Evolutionary conservation across 2,888 invertebrate species (phyloP).

Genomic region (Apantesis nais): DNA sequence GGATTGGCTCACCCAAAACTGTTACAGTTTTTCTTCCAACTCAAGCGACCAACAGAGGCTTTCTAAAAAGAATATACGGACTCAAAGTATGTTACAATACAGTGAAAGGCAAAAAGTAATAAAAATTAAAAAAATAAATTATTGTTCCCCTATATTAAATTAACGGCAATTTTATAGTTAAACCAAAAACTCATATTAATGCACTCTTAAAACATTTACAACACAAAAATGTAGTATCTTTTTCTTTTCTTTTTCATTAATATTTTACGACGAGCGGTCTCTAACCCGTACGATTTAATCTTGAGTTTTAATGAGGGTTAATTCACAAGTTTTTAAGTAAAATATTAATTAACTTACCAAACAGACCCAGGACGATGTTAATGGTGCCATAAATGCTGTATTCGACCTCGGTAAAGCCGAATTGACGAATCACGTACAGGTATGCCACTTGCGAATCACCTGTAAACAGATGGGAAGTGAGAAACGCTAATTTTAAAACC

Average conservation of each 20-base stretch:
- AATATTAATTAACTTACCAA: constrained; percentile 66
- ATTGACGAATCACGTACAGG: constrained; percentile 78
- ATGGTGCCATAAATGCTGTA: constrained; percentile 80
- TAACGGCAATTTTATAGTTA: neutral
- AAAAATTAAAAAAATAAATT: neutral
- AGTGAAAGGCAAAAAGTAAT: too few species aligned
- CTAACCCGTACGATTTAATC: neutral
- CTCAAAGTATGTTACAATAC: too few species aligned
- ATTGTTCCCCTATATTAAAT: neutral
- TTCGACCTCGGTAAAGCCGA: constrained; percentile 78
- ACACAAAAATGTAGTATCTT: neutral
- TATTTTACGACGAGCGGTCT: constrained; percentile 24
- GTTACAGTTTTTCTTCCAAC: too few species aligned
- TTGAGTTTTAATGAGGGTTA: too few species aligned
- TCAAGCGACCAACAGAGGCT: too few species aligned
- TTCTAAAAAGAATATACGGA: too few species aligned
- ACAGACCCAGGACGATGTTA: constrained; percentile 75
- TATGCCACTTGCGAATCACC: constrained; percentile 83
- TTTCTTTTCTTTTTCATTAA: constrained; percentile 6
- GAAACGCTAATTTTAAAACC: neutral
- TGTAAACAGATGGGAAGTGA: constrained; percentile 54
- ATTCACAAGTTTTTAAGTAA: constrained; percentile 15
- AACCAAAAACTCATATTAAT: neutral
- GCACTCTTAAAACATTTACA: neutral
- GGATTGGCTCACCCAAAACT: too few species aligned